Base-by-base conservation (phyloP, 2,113 vertebrate species). In the Petromus typicus region DNA sequence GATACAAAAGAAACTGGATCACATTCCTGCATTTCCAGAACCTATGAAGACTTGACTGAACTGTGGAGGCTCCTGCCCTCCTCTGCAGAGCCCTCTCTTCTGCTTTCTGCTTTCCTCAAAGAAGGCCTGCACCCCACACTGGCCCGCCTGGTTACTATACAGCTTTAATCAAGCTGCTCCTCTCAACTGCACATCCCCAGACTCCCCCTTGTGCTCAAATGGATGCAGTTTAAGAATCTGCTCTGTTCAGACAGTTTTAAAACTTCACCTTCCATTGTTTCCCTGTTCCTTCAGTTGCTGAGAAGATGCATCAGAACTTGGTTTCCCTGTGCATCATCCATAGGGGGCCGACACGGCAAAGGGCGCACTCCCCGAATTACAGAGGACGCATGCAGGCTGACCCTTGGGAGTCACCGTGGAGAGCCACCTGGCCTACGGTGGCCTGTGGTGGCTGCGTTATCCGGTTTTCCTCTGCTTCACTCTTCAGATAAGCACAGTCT, bases 401-500 rank as follows among this genome's bases (percentile, higher is more conserved):
- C 66, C 71, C 43, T 91, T 93, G 45, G 64, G 57, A 56, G 66
- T 20, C 48, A 12, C 76, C 45, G 40, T 84, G 80, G 92, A 95
- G 95, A 97, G 93, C 78, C 3, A 45, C 22, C 22, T 59, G 0
- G 0, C 63, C 84, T 79, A 22, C 14, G 69, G 87, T 18, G 54
- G 48, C 40, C 89, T 90, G 95, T 80, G 82, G 94, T 96, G 91
- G 32, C 94, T 92, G 0, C 17, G 18, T 83, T 86, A 90, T 89
- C 92, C 51, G 4, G 43, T 83, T 96, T 95, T 80, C 95, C 85
- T 94, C 95, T 48, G 0, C 37, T 51, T 96, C 75, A 16, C 69
- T 94, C 75, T 40, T 71, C 95, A 96, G 97, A 98, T 96, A 93
- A 97, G 97, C 96, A 87, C 94, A 66, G 95, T 97, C 96, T 96